A percentile compares a stretch with the other conserved stretches of the same genome.
These are phyloP conservation scores for Hylaea fasciaria DNA, from an alignment of 2,888 invertebrate species.

Conservation along the genomic window DNA sequence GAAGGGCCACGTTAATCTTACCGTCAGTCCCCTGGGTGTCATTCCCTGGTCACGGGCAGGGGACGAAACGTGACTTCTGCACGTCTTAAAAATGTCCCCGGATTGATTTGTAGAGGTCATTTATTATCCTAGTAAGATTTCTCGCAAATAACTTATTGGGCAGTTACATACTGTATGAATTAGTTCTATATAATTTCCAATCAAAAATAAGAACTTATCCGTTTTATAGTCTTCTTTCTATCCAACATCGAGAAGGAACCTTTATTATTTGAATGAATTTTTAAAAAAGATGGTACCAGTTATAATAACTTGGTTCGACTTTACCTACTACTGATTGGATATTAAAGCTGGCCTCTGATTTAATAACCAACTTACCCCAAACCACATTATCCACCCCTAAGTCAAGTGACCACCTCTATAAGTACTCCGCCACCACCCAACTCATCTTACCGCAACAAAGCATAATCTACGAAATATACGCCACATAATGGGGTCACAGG, in stretches of 20 bases:
- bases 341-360: too few species aligned
- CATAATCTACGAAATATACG: constrained; percentile 45
- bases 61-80: constrained; percentile 71
- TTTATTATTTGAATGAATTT: too few species aligned
- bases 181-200: too few species aligned
- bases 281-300: too few species aligned
- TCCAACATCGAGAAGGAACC: too few species aligned
- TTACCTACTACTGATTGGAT: too few species aligned
- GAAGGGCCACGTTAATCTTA: constrained; percentile 77
- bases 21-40: constrained; percentile 69
- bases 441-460: constrained; percentile 51
- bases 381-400: constrained; percentile 12
- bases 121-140: constrained; percentile 7
- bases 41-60: constrained; percentile 59
- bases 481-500: constrained; percentile 62
- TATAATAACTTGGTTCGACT: too few species aligned
- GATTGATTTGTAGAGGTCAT: constrained; percentile 55
- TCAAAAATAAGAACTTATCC: too few species aligned
- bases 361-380: not conserved
- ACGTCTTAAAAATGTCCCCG: constrained; percentile 53
- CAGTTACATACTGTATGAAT: too few species aligned
- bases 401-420: constrained; percentile 19
- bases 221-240: too few species aligned
- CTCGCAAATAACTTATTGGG: not conserved
- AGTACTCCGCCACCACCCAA: constrained; percentile 34